Evolutionary conservation across 2,888 invertebrate species (phyloP), one percentile per base, ranked within the genome.

Genomic region (Cryptops parisi): DNA sequence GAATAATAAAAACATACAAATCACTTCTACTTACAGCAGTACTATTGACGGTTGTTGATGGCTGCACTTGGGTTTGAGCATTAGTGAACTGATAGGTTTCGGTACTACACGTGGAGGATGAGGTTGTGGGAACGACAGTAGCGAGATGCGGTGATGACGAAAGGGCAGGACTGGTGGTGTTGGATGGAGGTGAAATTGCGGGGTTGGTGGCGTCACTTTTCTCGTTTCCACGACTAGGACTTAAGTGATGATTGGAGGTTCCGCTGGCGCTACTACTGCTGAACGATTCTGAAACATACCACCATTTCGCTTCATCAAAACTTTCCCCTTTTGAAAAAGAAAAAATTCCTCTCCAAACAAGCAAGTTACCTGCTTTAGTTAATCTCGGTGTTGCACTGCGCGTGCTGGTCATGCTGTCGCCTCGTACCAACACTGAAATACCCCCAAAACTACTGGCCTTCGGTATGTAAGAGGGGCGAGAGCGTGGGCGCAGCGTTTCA

Each of bases 371-470:
- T 75, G 88, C 86, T 64, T 85, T 81, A 57, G 83, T 82, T 49
- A 86, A 77, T 54, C 61, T 57, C 51, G 84, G 72, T 19, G 82
- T 68, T 26, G 77, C 71, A 63, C 78, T 79, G 62, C 78, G 78
- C n/a, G 76, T 78, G 21, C 79, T 80, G 58, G 76, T 73, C 39
- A 77, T 74, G 60, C 79, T 79, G 62, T 81, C 82, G 6, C 78
- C 79, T 27, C 80, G 74, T 19, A 69, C 68, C 2, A 74, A 63
- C 17, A 69, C 59, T 74, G 69, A 63, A 41, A 63, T 63, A 72
- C 71, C 51, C 66, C 62, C 58, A 44, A 90, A 91, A 69, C 87
- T 89, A 72, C 85, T 87, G 49, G 88, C 85, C 68, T 86, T 86
- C 46, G 82, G 81, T 44, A 83, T 80, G 17, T 78, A 77, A 9